phyloP scores from a whole-genome alignment of 2,113 vertebrate genomes.

The Lagopus leucura region DNA sequence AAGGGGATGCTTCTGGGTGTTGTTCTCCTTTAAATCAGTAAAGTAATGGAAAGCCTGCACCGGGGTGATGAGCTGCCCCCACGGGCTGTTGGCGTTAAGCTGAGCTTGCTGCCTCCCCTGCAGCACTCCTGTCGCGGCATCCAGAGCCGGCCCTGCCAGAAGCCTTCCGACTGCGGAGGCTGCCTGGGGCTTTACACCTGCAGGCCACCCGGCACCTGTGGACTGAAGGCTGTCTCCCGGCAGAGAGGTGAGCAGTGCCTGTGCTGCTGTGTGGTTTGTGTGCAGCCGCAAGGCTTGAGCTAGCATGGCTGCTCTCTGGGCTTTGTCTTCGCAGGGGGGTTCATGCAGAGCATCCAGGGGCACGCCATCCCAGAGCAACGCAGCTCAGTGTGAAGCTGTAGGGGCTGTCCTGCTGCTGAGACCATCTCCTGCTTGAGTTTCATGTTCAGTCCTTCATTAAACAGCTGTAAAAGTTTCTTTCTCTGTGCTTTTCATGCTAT shows the following conservation, averaged over 20 bases:
- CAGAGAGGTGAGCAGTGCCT: slow-evolving; percentile 57
- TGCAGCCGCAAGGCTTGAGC: not conserved
- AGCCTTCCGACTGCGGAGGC: slow-evolving; percentile 65
- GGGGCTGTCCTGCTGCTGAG: not conserved
- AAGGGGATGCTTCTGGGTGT: not conserved
- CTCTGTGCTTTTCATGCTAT: not conserved
- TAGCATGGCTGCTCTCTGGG: not conserved
- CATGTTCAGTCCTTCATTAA: not conserved
- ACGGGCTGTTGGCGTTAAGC: not conserved
- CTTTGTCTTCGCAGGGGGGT: slow-evolving; percentile 39
- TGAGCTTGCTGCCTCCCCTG: not conserved
- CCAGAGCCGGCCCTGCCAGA: slow-evolving; percentile 58
- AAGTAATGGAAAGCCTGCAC: not conserved
- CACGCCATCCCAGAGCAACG: accelerated
- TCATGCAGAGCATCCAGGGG: slow-evolving; percentile 42
- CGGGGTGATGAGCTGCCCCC: not conserved
- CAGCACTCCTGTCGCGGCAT: slow-evolving; percentile 72
- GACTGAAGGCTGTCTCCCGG: slow-evolving; percentile 72
- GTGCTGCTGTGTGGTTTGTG: not conserved
- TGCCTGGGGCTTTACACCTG: slow-evolving; percentile 81
- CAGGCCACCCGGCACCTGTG: slow-evolving; percentile 57
- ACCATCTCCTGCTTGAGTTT: not conserved
- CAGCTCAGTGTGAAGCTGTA: not conserved
- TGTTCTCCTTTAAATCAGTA: not conserved
- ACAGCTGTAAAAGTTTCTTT: not conserved